phyloP scores from a whole-genome alignment of 2,113 vertebrate genomes.

The Psephotus haematonotus region DNA sequence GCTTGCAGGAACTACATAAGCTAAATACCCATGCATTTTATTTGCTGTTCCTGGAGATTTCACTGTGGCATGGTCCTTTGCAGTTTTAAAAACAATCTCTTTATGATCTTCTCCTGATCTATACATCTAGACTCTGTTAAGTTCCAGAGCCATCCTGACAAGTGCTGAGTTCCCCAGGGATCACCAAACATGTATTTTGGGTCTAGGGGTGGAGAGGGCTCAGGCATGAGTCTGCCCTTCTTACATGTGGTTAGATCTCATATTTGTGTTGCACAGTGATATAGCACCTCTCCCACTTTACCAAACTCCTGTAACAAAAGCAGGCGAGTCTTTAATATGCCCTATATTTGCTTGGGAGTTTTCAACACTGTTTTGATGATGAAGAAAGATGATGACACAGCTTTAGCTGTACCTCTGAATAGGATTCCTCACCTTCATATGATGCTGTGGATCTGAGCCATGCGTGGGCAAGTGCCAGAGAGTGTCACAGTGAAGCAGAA shows the following conservation, averaged over 20 bases:
- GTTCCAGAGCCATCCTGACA: not conserved
- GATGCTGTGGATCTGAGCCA: not conserved
- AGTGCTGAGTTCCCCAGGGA: not conserved
- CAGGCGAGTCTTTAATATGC: not conserved
- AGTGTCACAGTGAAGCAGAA: not conserved
- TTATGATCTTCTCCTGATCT: not conserved
- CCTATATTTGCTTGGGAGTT: fast-evolving
- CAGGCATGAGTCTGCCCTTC: not conserved
- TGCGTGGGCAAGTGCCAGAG: fast-evolving
- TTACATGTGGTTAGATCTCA: not conserved
- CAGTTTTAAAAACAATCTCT: not conserved
- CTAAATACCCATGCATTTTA: not conserved
- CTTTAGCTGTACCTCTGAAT: not conserved
- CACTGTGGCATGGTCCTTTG: fast-evolving
- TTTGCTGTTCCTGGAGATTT: not conserved
- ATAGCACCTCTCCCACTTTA: not conserved
- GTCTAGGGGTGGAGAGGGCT: not conserved
- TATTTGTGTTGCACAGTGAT: too few species aligned
- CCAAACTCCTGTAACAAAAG: not conserved
- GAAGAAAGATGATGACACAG: not conserved
- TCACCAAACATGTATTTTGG: not conserved
- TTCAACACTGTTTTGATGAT: not conserved
- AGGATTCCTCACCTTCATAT: fast-evolving
- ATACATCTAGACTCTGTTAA: not conserved
- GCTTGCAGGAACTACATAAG: not conserved